Evolutionary conservation across 2,113 vertebrate species (phyloP), one percentile per base, ranked within the genome.

Genomic region (Numida meleagris): DNA sequence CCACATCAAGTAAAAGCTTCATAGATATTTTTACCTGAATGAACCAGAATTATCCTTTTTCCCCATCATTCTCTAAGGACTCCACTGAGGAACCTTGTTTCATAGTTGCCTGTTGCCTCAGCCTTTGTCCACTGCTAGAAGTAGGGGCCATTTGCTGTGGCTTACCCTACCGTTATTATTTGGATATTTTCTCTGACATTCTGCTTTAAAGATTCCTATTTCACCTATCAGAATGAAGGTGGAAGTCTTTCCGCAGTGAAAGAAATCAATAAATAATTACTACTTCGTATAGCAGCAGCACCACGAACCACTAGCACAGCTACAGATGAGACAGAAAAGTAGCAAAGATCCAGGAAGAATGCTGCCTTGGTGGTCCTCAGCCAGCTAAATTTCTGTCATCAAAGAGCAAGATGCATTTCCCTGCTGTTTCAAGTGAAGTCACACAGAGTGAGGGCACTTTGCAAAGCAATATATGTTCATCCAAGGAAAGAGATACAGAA

Each of bases 221-320:
- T 80, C 45, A 43, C 80, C 63, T 80, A 63, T 24, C 36, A 83
- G 59, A 82, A 59, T 0, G 0, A 91, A 92, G 9, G 20, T 57
- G 27, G 51, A 94, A 90, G 51, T 45, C n/a, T 88, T 79, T 87
- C 88, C 77, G 63, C 45, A 65, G 43, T 58, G 67, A 88, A 91
- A 80, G 73, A 87, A 94, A 96, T 96, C 89, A 91, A 93, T 94
- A 95, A 93, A 95, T 94, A 95, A 95, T 95, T 96, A 88, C 82
- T 0, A 0, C 75, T 91, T 91, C 72, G 66, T 73, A 66, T 36
- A 93, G 31, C 74, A 33, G 62, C 33, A 43, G 53, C 34, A 78
- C 67, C 62, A 85, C 7, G 36, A 93, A 50, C 82, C 58, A 70
- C 80, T 62, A 62, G 62, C 67, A 68, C 71, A 89, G 82, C 61